Conservation (phyloP, 1,140 invertebrate species). For the Asbolus verrucosus region DNA sequence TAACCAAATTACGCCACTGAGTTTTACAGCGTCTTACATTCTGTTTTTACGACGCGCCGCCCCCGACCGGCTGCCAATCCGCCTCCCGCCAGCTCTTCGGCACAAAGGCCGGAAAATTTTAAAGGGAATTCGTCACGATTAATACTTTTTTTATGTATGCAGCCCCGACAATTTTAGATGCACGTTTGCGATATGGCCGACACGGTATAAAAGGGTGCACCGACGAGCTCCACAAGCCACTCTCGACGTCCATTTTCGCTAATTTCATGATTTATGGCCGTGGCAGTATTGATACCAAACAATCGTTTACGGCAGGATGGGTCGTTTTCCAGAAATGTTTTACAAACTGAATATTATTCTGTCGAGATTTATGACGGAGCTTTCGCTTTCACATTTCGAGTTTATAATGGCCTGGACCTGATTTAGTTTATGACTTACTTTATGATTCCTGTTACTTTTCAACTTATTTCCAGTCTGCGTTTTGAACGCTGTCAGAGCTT, state of each 20-base stretch:
- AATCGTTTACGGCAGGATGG: constrained; percentile 4
- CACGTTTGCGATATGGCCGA: constrained; percentile 26
- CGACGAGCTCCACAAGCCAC: background rate
- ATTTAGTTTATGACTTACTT: no score
- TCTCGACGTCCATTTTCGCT: constrained; percentile 27
- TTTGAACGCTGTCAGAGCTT: no score
- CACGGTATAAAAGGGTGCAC: constrained; percentile 28
- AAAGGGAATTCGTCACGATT: constrained; percentile 29
- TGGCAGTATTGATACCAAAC: background rate
- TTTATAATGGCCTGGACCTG: no score
- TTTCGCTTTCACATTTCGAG: background rate
- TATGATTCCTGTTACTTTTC: no score
- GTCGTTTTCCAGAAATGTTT: background rate
- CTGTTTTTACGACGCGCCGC: background rate
- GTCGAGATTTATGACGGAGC: background rate
- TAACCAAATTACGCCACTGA: constrained; percentile 44
- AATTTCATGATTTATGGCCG: constrained; percentile 28
- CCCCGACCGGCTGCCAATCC: background rate
- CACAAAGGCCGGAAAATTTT: no score
- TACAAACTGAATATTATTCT: constrained; percentile 1
- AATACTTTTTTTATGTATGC: constrained; percentile 30
- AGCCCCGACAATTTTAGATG: constrained; percentile 20
- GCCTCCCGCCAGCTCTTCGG: no score
- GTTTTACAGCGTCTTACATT: constrained; percentile 5
- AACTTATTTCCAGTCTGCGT: no score